Evolutionary conservation across 2,888 invertebrate species (phyloP), one percentile per base, ranked within the genome.

Genomic region (Plebejus argus): DNA sequence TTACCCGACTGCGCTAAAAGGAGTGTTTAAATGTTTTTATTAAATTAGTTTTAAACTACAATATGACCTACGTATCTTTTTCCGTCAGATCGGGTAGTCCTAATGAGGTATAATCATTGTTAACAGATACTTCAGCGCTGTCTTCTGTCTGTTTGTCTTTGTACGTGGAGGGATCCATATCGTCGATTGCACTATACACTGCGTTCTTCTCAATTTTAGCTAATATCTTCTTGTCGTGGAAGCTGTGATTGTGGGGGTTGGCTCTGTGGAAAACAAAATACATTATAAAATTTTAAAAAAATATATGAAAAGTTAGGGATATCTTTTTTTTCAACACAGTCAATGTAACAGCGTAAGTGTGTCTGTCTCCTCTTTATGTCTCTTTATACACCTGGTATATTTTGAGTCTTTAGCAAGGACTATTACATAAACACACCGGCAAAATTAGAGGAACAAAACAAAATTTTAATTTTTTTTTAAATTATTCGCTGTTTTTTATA

Each of bases 141-240:
- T 80, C 78, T 79, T 80, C 80, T 33, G 79, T 80, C 53, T 83
- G 82, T 77, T 81, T 85, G 15, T 83, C 82, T 45, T 82, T 84
- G 45, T 82, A 82, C 6, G 82, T 82, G 77, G 66, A 28, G 28
- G 66, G 66, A 23, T 85, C 82, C 1, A 83, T 82, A 5, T 86
- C 84, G 61, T 84, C 85, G 12, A 87, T 80, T 2, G 87, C 86
- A 3, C 86, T 83, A 77, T 87, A 94, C 0, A 94, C 89, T 0
- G 90, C 86, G 79, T 93, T 91, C 83, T 92, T 92, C 81, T 92
- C 90, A 7, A 94, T 90, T 82, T 94, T 94, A 0, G 87, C 81
- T 4, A 94, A 81, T 66, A 94, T 94, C 82, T 93, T 94, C 81
- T 91, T 92, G 78, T 94, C 94, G 79, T 94, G 94, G 84, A 91